Evolutionary conservation across 2,113 vertebrate genomes (phyloP).

Genomic region (Melanerpes formicivorus): DNA sequence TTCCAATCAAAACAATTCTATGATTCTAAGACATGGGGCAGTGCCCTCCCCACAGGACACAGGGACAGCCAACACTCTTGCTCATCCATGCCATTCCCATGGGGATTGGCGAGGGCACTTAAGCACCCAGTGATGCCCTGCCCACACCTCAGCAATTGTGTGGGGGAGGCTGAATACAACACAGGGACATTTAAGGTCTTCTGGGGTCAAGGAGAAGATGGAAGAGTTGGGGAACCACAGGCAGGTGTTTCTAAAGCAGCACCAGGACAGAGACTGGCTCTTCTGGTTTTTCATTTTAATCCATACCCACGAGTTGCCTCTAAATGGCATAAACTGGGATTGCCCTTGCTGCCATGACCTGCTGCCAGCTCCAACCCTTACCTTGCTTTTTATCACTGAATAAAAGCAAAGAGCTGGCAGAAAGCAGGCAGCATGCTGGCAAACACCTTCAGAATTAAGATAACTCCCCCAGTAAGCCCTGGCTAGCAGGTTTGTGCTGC

Average conservation of each 20-base stretch:
- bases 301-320: neutral
- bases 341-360: neutral
- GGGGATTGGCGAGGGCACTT: neutral
- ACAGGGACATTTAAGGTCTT: neutral
- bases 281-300: neutral
- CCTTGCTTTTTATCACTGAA: neutral
- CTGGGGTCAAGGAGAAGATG: neutral
- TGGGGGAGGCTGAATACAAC: neutral
- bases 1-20: too few relatives aligned
- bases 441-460: slow-evolving; percentile 23
- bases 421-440: neutral
- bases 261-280: neutral
- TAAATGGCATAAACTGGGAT: neutral
- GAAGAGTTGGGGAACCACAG: neutral
- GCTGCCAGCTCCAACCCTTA: neutral
- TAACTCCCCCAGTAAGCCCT: neutral
- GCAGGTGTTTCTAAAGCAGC: neutral
- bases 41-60: rapidly evolving
- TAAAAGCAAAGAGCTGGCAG: neutral
- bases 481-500: neutral
- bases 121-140: neutral
- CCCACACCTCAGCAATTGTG: rapidly evolving
- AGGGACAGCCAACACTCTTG: neutral
- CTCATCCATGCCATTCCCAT: neutral
- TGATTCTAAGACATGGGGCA: neutral